Evolutionary conservation across 2,113 vertebrate species (phyloP).

Genomic region (Synodontis membranacea): DNA sequence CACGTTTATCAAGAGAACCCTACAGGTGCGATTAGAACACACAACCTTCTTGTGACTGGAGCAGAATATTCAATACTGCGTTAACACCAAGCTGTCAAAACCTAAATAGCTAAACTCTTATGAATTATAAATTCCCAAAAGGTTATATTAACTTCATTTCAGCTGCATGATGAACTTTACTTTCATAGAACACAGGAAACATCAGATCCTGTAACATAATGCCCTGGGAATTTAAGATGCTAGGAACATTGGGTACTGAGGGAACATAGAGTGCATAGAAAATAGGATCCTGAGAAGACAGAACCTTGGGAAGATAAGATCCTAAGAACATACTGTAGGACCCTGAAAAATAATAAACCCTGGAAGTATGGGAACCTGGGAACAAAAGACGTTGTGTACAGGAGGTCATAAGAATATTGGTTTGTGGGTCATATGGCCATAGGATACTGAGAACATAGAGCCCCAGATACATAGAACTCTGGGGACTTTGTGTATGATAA

Average conservation of each 20-base stretch:
- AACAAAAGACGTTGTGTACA: not conserved
- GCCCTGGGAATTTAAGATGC: not conserved
- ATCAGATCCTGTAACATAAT: not conserved
- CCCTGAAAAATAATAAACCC: not conserved
- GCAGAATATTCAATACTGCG: not conserved
- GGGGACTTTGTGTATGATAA: not conserved
- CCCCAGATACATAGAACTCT: not conserved
- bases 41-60: not conserved
- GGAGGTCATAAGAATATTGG: not conserved
- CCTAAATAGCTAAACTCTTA: not conserved
- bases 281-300: not conserved
- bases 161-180: not conserved
- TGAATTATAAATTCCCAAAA: not conserved
- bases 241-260: not conserved
- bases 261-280: not conserved
- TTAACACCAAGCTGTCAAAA: not conserved
- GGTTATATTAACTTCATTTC: not conserved
- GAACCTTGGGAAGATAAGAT: not conserved
- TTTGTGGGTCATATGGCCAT: not conserved
- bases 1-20: not conserved
- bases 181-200: not conserved
- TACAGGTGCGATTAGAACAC: not conserved
- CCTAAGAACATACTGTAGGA: not conserved
- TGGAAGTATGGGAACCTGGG: not conserved
- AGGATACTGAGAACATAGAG: not conserved